phyloP scores from a whole-genome alignment of 2,113 vertebrate species.

The Dolichallabes microphthalmus region DNA sequence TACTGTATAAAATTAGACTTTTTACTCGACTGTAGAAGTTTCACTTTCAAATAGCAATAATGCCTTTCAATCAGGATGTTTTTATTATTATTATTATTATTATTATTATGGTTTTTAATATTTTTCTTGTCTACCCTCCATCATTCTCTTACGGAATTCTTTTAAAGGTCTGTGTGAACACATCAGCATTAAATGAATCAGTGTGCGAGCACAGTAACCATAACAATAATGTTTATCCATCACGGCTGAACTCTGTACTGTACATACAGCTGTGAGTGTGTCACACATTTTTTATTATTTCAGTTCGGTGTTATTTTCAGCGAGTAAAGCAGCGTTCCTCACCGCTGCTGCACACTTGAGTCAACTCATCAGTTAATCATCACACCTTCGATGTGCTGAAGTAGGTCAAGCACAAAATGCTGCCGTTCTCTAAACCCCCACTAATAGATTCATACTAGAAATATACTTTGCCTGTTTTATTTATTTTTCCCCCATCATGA shows the following conservation, averaged over 20 bases:
- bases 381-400: constrained; percentile 5
- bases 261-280: background rate
- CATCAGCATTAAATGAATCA: background rate
- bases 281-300: background rate
- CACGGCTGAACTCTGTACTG: background rate
- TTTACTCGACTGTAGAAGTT: background rate
- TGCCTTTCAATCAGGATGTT: background rate
- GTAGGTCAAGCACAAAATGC: background rate
- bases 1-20: background rate
- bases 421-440: background rate
- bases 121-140: background rate
- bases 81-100: background rate
- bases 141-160: background rate
- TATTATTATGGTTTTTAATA: no score
- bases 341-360: background rate
- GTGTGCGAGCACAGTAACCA: background rate
- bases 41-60: constrained; percentile 61
- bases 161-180: background rate
- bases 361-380: constrained; percentile 14
- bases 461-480: background rate
- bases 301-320: background rate
- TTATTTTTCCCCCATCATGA: no score
- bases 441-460: background rate
- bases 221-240: background rate
- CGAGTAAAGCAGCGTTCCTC: background rate